A percentile compares a stretch with the other conserved stretches of the same genome.
These are phyloP conservation scores for Rhorus exstirpatorius DNA, from an alignment of 2,888 invertebrate species.

Conservation along the genomic window DNA sequence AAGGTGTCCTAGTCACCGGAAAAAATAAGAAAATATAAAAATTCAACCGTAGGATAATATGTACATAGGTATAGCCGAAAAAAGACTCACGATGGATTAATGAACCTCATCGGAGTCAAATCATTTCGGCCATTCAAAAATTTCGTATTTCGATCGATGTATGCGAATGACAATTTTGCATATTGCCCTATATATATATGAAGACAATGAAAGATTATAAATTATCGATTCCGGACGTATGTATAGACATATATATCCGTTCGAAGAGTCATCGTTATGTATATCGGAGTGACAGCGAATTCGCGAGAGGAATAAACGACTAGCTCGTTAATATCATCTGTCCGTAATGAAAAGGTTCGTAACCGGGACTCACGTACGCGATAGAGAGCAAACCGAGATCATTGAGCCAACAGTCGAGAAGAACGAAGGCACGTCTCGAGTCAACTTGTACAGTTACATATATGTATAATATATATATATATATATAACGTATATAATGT, in stretches of 20 bases:
- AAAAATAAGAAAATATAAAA: constrained; percentile 33
- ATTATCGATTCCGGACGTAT: constrained; percentile 4
- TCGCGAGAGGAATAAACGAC: constrained; percentile 43
- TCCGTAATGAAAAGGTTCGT: constrained; percentile 50
- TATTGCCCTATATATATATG: background rate
- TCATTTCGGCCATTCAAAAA: constrained; percentile 35
- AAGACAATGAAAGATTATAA: background rate
- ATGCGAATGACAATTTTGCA: constrained; percentile 39
- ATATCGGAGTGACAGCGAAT: constrained; percentile 38
- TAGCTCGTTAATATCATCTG: constrained; percentile 47
- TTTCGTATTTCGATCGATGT: constrained; percentile 22
- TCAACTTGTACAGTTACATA: constrained; percentile 16
- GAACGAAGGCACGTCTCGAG: constrained; percentile 34
- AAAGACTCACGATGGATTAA: constrained; percentile 8
- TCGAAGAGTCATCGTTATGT: constrained; percentile 29
- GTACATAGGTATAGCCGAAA: background rate
- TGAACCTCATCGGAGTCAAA: constrained; percentile 35
- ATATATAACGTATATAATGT: constrained; percentile 4
- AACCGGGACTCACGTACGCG: constrained; percentile 39
- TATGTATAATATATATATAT: background rate
- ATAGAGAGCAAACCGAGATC: constrained; percentile 49
- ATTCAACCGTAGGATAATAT: constrained; percentile 10
- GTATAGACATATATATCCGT: constrained; percentile 11
- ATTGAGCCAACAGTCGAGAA: constrained; percentile 47
- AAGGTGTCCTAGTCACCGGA: constrained; percentile 53